These are phyloP conservation scores for Prochilodus magdalenae DNA, from an alignment of 2,113 vertebrate species.

Conservation along the genomic window DNA sequence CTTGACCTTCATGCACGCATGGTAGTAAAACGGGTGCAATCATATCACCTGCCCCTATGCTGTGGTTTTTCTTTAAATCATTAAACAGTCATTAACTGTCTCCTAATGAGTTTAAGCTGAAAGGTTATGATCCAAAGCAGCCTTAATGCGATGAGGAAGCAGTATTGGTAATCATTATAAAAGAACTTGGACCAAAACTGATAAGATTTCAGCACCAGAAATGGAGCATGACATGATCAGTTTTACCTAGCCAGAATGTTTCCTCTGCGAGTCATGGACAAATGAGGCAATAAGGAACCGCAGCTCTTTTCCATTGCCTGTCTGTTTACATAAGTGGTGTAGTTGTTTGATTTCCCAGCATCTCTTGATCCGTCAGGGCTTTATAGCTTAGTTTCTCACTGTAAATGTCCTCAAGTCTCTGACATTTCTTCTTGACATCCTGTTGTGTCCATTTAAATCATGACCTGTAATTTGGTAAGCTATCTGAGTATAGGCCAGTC, in stretches of 20 bases:
- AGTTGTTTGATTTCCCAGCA: slow-evolving; percentile 52
- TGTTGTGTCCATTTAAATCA: background rate
- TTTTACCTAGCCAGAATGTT: background rate
- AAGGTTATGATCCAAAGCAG: slow-evolving; percentile 3
- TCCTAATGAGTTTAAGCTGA: slow-evolving; percentile 12
- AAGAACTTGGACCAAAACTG: background rate
- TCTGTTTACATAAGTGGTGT: slow-evolving; percentile 44
- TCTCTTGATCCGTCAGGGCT: slow-evolving; percentile 11
- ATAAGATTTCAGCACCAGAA: background rate
- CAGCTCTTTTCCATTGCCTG: background rate
- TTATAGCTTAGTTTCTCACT: slow-evolving; percentile 17
- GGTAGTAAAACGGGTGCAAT: background rate
- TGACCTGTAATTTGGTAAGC: background rate
- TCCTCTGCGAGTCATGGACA: background rate
- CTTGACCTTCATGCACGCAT: background rate
- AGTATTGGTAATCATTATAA: background rate
- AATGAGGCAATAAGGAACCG: slow-evolving; percentile 45
- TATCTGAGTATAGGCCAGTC: background rate
- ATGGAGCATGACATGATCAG: background rate
- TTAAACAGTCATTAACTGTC: slow-evolving; percentile 10
- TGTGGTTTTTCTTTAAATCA: slow-evolving; percentile 10
- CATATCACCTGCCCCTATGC: background rate
- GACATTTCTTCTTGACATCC: slow-evolving; percentile 1
- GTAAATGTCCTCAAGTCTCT: slow-evolving; percentile 2
- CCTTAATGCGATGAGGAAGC: background rate